phyloP scores from a whole-genome alignment of 2,113 vertebrate genomes.

The Apistogramma diplotaenia region DNA sequence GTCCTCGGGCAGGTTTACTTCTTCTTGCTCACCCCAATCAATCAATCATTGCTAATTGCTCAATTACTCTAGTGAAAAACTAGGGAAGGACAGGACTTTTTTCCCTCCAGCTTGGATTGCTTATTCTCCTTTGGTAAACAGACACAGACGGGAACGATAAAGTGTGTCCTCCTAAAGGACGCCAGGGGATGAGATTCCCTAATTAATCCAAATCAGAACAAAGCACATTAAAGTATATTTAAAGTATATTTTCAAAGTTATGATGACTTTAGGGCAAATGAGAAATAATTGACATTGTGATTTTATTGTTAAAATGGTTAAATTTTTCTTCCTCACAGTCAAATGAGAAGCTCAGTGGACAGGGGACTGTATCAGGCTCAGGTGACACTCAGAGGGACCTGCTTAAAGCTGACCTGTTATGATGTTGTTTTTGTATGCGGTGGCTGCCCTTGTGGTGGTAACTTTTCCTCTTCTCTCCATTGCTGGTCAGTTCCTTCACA shows the following conservation, averaged over 20 bases:
- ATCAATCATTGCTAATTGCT: constrained; percentile 77
- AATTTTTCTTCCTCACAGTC: neutral
- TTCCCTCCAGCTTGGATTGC: constrained; percentile 40
- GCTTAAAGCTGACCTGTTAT: rapidly evolving
- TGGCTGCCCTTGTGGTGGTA: neutral
- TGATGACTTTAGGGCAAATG: neutral
- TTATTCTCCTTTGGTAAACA: constrained; percentile 61
- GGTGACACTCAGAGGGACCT: no score
- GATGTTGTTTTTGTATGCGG: neutral
- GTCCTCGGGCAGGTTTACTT: constrained; percentile 47
- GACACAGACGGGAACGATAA: constrained; percentile 56
- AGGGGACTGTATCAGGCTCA: neutral
- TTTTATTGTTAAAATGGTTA: neutral
- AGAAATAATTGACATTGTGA: neutral
- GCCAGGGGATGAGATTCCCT: constrained; percentile 51
- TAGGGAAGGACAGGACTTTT: constrained; percentile 51
- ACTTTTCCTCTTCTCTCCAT: neutral
- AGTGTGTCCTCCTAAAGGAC: constrained; percentile 64
- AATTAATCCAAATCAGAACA: constrained; percentile 70
- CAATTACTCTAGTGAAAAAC: constrained; percentile 65
- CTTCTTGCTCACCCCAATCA: constrained; percentile 53
- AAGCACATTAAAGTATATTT: neutral
- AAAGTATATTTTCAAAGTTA: neutral
- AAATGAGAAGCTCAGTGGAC: neutral
- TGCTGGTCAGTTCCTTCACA: no score